Conservation (phyloP, 2,113 vertebrate genomes). For the Perognathus longimembris region DNA sequence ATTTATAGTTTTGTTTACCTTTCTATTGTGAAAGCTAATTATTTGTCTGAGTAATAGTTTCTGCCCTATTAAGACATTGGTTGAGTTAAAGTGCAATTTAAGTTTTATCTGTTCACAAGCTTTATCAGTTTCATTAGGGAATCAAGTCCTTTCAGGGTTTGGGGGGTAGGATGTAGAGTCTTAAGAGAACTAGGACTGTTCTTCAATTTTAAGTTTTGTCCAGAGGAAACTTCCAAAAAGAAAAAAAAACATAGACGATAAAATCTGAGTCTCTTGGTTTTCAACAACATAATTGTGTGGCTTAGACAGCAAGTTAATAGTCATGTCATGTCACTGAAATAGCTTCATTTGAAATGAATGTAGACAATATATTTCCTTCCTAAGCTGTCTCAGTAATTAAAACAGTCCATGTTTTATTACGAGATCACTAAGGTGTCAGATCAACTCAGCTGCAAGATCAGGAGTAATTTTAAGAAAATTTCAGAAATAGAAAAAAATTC, state of each 20-base stretch:
- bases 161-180: neutral
- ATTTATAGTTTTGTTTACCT: conserved; percentile 72
- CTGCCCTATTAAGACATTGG: conserved; percentile 42
- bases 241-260: neutral
- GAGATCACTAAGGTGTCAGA: neutral
- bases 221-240: neutral
- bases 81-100: conserved; percentile 65
- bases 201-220: conserved; percentile 1
- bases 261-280: neutral
- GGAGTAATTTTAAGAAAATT: neutral
- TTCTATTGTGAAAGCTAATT: conserved; percentile 56
- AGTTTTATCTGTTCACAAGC: conserved; percentile 25
- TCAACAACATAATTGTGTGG: neutral
- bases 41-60: conserved; percentile 56
- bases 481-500: neutral
- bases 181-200: neutral
- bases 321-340: neutral
- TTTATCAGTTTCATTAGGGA: neutral
- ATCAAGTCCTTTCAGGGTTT: neutral
- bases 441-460: neutral
- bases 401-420: neutral
- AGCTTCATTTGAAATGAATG: conserved; percentile 3
- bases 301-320: neutral
- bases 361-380: neutral
- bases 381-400: neutral